These are phyloP conservation scores for Zoanthus sansibaricus DNA, from an alignment of 92 coral and sea anemone genomes.

Conservation along the genomic window DNA sequence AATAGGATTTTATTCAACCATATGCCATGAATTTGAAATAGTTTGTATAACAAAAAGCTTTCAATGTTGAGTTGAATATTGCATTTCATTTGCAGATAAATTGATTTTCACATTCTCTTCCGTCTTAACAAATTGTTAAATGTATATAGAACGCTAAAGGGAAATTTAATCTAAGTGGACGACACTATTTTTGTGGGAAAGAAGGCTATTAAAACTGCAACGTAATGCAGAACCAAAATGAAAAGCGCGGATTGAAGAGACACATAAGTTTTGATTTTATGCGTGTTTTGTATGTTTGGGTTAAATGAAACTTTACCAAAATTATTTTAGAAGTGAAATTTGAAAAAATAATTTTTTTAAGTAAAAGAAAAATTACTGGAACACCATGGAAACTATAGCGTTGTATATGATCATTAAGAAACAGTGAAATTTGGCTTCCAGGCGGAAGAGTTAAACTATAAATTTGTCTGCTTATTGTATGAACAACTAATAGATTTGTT, in stretches of 20 bases:
- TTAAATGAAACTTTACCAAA: not conserved
- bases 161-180: too few relatives aligned
- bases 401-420: not conserved
- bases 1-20: not conserved
- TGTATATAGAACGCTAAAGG: too few relatives aligned
- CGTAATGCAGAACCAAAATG: too few relatives aligned
- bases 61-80: not conserved
- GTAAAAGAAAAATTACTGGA: not conserved
- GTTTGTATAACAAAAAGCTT: not conserved
- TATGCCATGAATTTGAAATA: not conserved
- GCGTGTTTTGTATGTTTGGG: not conserved
- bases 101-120: not conserved
- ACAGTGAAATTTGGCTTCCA: not conserved
- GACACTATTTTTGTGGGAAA: too few relatives aligned
- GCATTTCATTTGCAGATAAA: not conserved
- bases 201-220: too few relatives aligned
- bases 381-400: not conserved
- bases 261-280: not conserved
- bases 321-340: not conserved
- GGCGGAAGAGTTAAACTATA: not conserved
- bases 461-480: not conserved
- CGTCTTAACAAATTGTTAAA: not conserved
- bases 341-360: not conserved
- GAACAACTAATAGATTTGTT: not conserved
- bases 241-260: not conserved